A percentile compares a stretch with the other conserved stretches of the same genome.
These are phyloP conservation scores for Apocheima hispidaria DNA, from an alignment of 2,888 invertebrate species.

Conservation along the genomic window DNA sequence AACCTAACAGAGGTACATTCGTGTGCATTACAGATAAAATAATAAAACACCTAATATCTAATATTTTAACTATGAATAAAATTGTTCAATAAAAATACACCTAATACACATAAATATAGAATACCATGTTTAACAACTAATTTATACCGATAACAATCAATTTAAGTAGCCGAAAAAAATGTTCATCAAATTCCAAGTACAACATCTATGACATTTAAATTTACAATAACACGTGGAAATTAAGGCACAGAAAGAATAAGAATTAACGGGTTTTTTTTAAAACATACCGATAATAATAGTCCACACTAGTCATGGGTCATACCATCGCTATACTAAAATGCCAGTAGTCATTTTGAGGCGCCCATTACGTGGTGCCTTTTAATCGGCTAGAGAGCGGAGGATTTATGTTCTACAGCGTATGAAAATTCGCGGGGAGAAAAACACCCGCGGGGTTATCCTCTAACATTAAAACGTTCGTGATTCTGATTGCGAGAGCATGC, in stretches of 20 bases:
- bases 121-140: slow-evolving; percentile 26
- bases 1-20: slow-evolving; percentile 8
- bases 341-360: neutral
- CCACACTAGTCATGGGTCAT: neutral
- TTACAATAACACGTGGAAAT: slow-evolving; percentile 26
- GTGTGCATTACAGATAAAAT: slow-evolving; percentile 22
- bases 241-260: slow-evolving; percentile 32
- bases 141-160: slow-evolving; percentile 30
- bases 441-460: no score
- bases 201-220: slow-evolving; percentile 22
- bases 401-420: no score
- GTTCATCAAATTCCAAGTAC: slow-evolving; percentile 27
- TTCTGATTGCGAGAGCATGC: no score
- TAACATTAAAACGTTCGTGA: no score
- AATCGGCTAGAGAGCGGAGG: no score
- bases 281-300: neutral
- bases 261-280: slow-evolving; percentile 7
- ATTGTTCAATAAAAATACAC: slow-evolving; percentile 39
- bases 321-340: no score
- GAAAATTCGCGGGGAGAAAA: no score
- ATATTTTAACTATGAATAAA: slow-evolving; percentile 32
- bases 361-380: no score
- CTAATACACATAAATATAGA: slow-evolving; percentile 21
- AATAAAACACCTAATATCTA: slow-evolving; percentile 39
- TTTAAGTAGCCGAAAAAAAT: slow-evolving; percentile 30